Base-by-base conservation (phyloP, 2,113 vertebrate species). In the Gracilinanus agilis region DNA sequence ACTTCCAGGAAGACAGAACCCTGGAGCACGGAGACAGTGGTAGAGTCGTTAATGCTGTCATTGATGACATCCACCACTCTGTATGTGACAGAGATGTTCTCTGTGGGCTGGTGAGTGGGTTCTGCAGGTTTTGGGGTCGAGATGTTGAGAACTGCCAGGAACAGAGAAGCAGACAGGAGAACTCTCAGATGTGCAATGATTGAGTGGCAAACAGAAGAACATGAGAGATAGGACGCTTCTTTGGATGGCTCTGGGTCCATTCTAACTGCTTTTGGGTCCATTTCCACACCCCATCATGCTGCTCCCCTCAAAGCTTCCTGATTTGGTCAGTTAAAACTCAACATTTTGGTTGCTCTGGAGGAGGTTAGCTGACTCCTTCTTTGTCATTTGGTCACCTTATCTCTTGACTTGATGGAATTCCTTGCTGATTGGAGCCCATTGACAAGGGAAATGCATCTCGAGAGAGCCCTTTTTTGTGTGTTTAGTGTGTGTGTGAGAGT, bases 1-100 rank as follows among this genome's bases (percentile, higher is more conserved):
- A 96, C 95, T 8, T 29, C 53, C 40, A 96, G 9, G 11, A 96
- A 88, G 44, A 56, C 24, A 16, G 90, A 92, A 10, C 93, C 93
- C n/a, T 53, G 3, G 11, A 88, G 91, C 44, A 96, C 95, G 3
- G 91, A 56, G 16, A 96, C 19, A 1, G 0, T 25, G 40, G 13
- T 92, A 8, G 88, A 55, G 34, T 94, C 24, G 0, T 25, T 54
- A 44, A 96, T 88, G 24, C 44, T 54, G 3, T 54, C 40, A 34
- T 9, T 40, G 24, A 94, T 29, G 54, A 34, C 13, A 7, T 90
- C 91, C 19, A 27, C 44, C 11, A 92, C 91, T 3, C 27, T 92
- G 54, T 96, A 96, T 0, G 2, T 58, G 34, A 94, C 93, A 4
- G 5, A 56, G 54, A 96, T 92, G 10, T 34, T 83, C n/a, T 40